These are phyloP conservation scores for Cepphus grylle DNA, from an alignment of 2,113 vertebrate species.

Conservation along the genomic window DNA sequence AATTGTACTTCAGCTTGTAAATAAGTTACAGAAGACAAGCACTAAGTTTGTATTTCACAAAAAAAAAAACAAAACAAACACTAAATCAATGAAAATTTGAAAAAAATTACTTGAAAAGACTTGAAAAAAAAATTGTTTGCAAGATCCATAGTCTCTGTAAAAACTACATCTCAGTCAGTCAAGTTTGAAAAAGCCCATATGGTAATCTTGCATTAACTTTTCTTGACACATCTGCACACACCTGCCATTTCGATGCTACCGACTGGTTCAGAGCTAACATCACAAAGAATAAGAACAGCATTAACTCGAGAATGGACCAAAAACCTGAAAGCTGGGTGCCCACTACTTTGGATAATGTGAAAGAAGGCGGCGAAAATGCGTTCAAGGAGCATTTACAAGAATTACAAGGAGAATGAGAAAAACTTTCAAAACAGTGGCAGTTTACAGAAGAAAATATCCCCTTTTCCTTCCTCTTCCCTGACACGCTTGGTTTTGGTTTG, in stretches of 20 bases:
- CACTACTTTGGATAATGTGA: neutral
- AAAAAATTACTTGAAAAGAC: neutral
- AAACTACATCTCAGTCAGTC: neutral
- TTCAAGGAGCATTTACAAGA: too few species aligned
- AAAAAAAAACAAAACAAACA: neutral
- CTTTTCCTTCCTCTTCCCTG: neutral
- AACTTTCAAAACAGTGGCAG: neutral
- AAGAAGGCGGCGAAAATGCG: neutral
- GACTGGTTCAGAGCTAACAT: neutral
- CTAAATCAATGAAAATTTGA: neutral
- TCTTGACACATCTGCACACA: neutral
- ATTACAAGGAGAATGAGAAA: neutral
- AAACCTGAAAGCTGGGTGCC: neutral
- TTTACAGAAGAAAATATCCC: constrained; percentile 2
- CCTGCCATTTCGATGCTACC: neutral
- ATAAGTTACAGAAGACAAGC: neutral
- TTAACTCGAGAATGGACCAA: neutral
- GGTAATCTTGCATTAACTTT: neutral
- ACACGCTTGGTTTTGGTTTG: constrained; percentile 42
- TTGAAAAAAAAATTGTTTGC: neutral
- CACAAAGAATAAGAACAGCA: neutral
- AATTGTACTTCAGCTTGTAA: neutral
- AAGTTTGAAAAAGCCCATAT: neutral
- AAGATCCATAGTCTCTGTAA: neutral
- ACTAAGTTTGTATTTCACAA: neutral